Evolutionary conservation across 2,797 vertebrate species (phyloP).

Genomic region (Borostomias antarcticus): DNA sequence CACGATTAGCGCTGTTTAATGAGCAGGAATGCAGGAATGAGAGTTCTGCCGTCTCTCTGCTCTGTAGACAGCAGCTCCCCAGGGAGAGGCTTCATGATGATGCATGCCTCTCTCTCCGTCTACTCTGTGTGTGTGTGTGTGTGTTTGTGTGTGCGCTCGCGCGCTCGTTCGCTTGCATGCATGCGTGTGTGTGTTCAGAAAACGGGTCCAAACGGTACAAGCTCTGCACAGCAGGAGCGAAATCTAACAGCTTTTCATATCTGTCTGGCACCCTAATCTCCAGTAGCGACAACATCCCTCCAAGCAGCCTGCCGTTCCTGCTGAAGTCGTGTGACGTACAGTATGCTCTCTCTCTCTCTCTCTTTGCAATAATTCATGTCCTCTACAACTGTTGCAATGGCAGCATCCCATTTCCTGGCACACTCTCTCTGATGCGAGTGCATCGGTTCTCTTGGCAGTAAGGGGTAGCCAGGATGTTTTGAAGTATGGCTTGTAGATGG

Average conservation of each 20-base stretch:
- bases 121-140: constrained; percentile 19
- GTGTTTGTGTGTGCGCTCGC: not conserved
- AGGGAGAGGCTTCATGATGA: not conserved
- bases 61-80: constrained; percentile 1
- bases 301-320: not conserved
- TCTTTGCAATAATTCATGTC: not conserved
- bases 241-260: not conserved
- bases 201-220: too few species aligned
- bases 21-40: constrained; percentile 11
- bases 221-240: not conserved
- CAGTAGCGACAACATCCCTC: not conserved
- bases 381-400: not conserved
- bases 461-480: not conserved
- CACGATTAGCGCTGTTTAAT: constrained; percentile 19
- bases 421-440: not conserved
- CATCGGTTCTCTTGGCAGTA: not conserved
- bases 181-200: constrained; percentile 4
- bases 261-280: constrained; percentile 4
- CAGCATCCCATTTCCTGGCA: not conserved
- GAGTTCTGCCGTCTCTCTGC: constrained; percentile 7
- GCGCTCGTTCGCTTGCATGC: not conserved
- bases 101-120: not conserved
- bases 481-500: not conserved
- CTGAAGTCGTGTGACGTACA: not conserved
- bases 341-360: not conserved